phyloP scores from a whole-genome alignment of 2,888 invertebrate genomes.

The Deladenus siricidicola region DNA sequence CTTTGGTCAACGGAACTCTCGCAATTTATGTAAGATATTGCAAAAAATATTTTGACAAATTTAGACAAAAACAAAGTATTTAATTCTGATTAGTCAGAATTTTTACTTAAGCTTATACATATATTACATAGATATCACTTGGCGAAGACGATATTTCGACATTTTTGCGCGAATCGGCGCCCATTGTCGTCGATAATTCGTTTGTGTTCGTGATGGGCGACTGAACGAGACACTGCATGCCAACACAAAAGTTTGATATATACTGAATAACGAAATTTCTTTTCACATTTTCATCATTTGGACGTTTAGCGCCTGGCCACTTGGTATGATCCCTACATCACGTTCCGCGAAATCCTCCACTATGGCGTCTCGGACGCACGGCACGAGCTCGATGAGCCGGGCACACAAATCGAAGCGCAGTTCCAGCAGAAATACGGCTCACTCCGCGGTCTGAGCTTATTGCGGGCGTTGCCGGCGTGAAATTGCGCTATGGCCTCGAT shows the following conservation, averaged over 20 bases:
- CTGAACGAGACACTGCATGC: too few species aligned
- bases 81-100: too few species aligned
- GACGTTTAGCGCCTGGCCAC: conserved; percentile 34
- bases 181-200: too few species aligned
- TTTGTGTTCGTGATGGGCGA: too few species aligned
- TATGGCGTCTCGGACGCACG: conserved; percentile 6
- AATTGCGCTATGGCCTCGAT: conserved; percentile 39
- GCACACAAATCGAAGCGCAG: neutral
- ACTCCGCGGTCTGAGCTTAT: conserved; percentile 29
- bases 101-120: too few species aligned
- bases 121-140: conserved; percentile 22
- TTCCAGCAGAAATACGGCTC: neutral
- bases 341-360: conserved; percentile 36
- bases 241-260: too few species aligned
- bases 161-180: too few species aligned
- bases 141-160: conserved; percentile 56
- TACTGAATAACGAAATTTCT: too few species aligned
- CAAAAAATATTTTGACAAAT: too few species aligned
- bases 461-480: conserved; percentile 32
- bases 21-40: too few species aligned
- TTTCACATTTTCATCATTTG: too few species aligned
- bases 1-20: conserved; percentile 54
- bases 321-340: conserved; percentile 44
- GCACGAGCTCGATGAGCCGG: conserved; percentile 6
- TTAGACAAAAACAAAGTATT: too few species aligned